Conservation (phyloP, 2,888 invertebrate species). For the Metallyticus violacea region DNA sequence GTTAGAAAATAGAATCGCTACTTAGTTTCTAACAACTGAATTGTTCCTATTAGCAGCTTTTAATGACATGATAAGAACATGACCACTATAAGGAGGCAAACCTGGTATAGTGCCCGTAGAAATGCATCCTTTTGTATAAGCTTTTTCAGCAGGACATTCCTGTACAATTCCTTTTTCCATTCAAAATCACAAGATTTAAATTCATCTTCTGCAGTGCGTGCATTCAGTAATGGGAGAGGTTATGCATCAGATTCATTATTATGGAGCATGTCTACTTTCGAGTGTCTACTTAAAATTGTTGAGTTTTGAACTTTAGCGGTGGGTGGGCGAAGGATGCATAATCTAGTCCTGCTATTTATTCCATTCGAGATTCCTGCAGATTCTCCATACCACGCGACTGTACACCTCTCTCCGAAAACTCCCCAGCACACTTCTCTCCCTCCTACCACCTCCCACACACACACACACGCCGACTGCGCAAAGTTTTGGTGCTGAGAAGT, state of each 20-base stretch:
- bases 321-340: neutral
- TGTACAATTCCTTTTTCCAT: too few species aligned
- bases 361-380: neutral
- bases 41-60: too few species aligned
- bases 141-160: too few species aligned
- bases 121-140: too few species aligned
- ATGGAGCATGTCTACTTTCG: neutral
- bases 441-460: neutral
- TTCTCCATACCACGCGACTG: neutral
- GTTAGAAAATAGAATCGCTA: too few species aligned
- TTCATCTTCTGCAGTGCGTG: too few species aligned
- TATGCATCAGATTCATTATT: neutral
- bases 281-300: neutral
- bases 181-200: too few species aligned
- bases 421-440: neutral
- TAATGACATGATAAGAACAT: too few species aligned
- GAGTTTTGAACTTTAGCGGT: neutral
- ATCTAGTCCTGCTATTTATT: neutral
- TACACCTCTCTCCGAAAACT: neutral
- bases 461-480: neutral
- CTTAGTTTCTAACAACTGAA: too few species aligned
- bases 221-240: neutral
- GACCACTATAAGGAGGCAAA: too few species aligned
- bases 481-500: neutral
- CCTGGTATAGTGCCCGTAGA: too few species aligned